These are phyloP conservation scores for Zaprionus inermis DNA, from an alignment of 1,140 invertebrate genomes.

Conservation along the genomic window DNA sequence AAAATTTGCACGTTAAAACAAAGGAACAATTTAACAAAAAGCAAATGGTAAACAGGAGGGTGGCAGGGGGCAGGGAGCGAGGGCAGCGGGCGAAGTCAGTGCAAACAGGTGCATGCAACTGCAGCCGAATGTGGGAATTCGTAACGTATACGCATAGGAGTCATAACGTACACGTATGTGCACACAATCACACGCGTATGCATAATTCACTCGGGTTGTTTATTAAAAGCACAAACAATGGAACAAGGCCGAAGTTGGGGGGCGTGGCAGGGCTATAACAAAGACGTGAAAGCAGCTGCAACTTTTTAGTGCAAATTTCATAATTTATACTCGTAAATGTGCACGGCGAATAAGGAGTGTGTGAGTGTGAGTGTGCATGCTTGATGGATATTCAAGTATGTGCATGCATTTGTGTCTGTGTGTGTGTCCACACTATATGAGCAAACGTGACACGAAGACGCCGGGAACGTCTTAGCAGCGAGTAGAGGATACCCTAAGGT, in stretches of 20 bases:
- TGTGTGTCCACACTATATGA: conserved; percentile 38
- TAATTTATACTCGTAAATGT: conserved; percentile 69
- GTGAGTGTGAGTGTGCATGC: conserved; percentile 34
- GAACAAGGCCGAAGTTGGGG: conserved; percentile 1
- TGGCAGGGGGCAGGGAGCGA: not conserved
- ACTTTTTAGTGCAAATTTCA: conserved; percentile 70
- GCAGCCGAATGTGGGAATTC: conserved; percentile 44
- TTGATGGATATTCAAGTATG: conserved; percentile 47
- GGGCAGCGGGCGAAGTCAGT: too few species aligned
- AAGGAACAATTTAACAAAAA: conserved; percentile 77
- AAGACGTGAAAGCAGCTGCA: conserved; percentile 57
- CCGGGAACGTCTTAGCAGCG: conserved; percentile 1
- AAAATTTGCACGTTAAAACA: conserved; percentile 74
- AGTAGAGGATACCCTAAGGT: not conserved
- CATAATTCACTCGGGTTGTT: conserved; percentile 55
- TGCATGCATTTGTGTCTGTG: conserved; percentile 6
- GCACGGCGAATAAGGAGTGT: conserved; percentile 35
- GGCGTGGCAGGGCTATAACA: conserved; percentile 28
- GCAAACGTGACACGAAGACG: conserved; percentile 49
- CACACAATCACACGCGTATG: conserved; percentile 19
- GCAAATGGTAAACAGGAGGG: conserved; percentile 57
- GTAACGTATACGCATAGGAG: too few species aligned
- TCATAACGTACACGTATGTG: conserved; percentile 50
- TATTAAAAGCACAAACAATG: conserved; percentile 71
- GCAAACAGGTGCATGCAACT: conserved; percentile 62